Percentiles rank a stretch among this genome's conserved stretches.
These are phyloP conservation scores for Chaenocephalus aceratus DNA, from an alignment of 2,113 vertebrate species.

Conservation along the genomic window DNA sequence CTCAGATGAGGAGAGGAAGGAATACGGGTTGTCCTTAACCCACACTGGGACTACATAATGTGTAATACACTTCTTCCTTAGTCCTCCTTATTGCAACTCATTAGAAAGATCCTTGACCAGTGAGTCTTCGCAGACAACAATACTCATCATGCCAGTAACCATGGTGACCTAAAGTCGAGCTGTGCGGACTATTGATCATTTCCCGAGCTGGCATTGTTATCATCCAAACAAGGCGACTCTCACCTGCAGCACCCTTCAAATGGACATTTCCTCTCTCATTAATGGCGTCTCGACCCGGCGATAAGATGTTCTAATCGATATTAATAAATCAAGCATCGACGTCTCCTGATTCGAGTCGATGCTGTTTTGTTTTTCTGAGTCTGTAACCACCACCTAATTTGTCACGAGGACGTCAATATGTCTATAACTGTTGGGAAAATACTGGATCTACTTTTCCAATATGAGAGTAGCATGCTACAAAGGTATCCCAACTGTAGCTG, in stretches of 20 bases:
- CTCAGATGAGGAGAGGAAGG: conserved; percentile 50
- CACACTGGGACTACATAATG: background rate
- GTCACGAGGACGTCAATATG: background rate
- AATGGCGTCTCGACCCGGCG: background rate
- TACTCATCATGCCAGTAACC: conserved; percentile 57
- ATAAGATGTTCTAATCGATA: conserved; percentile 3
- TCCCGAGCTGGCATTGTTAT: conserved; percentile 57
- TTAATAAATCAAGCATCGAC: conserved; percentile 14
- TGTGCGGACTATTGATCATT: conserved; percentile 62
- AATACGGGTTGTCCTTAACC: conserved; percentile 47
- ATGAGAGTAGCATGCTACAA: too few relatives aligned
- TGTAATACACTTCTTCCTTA: background rate
- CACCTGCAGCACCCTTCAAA: conserved; percentile 45
- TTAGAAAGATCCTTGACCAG: background rate
- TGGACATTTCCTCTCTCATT: background rate
- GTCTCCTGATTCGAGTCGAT: background rate
- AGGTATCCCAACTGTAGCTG: too few relatives aligned
- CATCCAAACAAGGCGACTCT: conserved; percentile 54
- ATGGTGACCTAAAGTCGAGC: conserved; percentile 62
- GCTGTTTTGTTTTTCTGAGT: conserved; percentile 9
- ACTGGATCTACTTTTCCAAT: too few relatives aligned
- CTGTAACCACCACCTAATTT: background rate
- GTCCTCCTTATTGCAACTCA: conserved; percentile 1
- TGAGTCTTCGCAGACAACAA: conserved; percentile 30
- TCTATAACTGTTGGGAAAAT: too few relatives aligned